Conservation (phyloP, 1,140 invertebrate species). For the Bradysia coprophila region DNA sequence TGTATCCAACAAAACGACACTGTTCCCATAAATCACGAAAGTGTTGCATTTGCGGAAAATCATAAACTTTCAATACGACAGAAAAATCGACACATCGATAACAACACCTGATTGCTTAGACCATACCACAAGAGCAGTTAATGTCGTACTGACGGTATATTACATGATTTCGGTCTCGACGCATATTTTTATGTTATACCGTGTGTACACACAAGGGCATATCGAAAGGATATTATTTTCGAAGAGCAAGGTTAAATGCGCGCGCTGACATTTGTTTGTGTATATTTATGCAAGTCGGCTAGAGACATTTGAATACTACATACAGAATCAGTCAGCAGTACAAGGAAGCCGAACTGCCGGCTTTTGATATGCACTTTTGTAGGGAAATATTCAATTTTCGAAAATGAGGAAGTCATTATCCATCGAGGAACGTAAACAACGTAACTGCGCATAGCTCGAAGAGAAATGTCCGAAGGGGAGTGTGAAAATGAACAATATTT, state of each 20-base stretch:
- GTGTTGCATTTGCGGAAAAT: too few species aligned
- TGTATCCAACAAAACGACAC: too few species aligned
- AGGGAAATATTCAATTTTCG: background rate
- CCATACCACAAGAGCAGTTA: background rate
- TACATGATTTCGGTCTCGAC: background rate
- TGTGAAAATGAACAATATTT: background rate
- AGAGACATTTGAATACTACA: background rate
- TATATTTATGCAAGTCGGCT: too few species aligned
- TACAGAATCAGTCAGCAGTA: background rate
- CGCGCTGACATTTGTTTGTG: background rate
- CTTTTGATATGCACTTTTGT: background rate
- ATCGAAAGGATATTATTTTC: background rate
- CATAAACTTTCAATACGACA: too few species aligned
- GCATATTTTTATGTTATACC: background rate
- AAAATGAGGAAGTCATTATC: background rate
- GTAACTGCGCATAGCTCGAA: background rate
- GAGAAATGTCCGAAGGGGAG: background rate
- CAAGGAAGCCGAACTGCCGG: background rate
- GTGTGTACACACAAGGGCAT: background rate
- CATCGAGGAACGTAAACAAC: background rate
- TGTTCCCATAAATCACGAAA: too few species aligned
- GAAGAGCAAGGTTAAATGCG: background rate
- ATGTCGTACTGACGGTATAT: background rate
- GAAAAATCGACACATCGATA: too few species aligned
- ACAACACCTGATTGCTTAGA: background rate